These are phyloP conservation scores for Trididemnum miniatum DNA, from an alignment of 23 tunicate genomes.

Conservation along the genomic window DNA sequence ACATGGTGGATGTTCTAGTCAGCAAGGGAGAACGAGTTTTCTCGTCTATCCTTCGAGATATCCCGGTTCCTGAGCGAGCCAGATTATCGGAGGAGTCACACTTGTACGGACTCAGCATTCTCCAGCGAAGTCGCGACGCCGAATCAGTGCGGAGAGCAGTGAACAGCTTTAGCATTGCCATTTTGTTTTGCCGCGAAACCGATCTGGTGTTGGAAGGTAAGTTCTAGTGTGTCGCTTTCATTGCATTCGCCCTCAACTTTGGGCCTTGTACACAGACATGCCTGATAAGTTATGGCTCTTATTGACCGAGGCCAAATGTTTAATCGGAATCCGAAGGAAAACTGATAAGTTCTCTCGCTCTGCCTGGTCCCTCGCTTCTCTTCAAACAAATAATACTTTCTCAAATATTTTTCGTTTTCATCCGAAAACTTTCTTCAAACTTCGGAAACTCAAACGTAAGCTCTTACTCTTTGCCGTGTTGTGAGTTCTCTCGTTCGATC, in stretches of 20 bases:
- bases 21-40: constrained; percentile 57
- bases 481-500: too few species aligned
- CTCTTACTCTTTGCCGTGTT: not conserved
- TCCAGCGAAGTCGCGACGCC: constrained; percentile 37
- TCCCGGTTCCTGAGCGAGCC: constrained; percentile 65
- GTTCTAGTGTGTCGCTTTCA: not conserved
- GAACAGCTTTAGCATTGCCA: constrained; percentile 64
- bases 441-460: constrained; percentile 58
- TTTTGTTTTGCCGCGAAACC: constrained; percentile 65
- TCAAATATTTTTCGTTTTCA: constrained; percentile 18
- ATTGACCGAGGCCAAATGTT: constrained; percentile 68
- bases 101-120: constrained; percentile 49
- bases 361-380: constrained; percentile 68
- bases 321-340: constrained; percentile 60
- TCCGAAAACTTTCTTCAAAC: constrained; percentile 39
- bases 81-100: constrained; percentile 56
- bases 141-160: constrained; percentile 46
- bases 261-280: constrained; percentile 22
- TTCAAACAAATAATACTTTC: not conserved
- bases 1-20: constrained; percentile 45
- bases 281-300: constrained; percentile 49
- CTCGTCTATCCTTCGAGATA: constrained; percentile 58
- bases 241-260: not conserved
- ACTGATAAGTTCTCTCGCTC: constrained; percentile 58
- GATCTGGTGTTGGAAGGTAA: constrained; percentile 74